Evolutionary conservation across 2,113 vertebrate species (phyloP).

Genomic region (Poeciliopsis turrubarensis): DNA sequence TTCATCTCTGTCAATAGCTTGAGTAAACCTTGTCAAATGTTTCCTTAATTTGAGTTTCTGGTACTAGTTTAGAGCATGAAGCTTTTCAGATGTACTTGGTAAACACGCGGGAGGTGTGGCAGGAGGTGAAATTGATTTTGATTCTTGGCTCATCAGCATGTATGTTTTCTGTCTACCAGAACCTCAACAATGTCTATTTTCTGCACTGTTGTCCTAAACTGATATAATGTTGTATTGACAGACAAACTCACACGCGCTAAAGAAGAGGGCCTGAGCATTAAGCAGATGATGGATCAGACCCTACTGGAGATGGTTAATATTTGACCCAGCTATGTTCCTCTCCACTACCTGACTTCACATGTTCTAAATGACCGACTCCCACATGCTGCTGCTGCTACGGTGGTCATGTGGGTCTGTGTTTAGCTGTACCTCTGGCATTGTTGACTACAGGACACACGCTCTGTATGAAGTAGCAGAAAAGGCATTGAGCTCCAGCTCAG

Average conservation of each 20-base stretch:
- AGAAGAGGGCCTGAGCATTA: conserved; percentile 65
- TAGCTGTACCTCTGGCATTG: conserved; percentile 10
- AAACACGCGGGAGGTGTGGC: neutral
- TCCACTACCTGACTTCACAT: conserved; percentile 25
- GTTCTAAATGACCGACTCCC: conserved; percentile 43
- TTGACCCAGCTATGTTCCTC: conserved; percentile 53
- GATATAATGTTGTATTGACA: conserved; percentile 73
- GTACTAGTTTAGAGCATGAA: neutral
- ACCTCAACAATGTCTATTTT: conserved; percentile 32
- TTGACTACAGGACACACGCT: conserved; percentile 30
- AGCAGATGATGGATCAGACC: conserved; percentile 74
- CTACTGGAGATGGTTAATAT: conserved; percentile 71
- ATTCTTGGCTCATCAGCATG: neutral
- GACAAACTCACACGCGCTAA: conserved; percentile 69
- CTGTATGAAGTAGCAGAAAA: conserved; percentile 28
- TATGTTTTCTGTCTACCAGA: conserved; percentile 7
- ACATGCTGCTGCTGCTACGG: conserved; percentile 35
- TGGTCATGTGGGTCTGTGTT: conserved; percentile 16
- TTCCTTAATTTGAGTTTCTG: neutral
- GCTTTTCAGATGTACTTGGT: neutral
- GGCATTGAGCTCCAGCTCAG: conserved; percentile 10
- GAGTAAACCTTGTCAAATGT: neutral
- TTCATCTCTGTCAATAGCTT: neutral
- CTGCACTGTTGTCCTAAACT: conserved; percentile 41
- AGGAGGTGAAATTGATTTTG: neutral